Evolutionary conservation across 2,797 vertebrate species (phyloP), one percentile per base, ranked within the genome.

Genomic region (Alfaro cultratus): DNA sequence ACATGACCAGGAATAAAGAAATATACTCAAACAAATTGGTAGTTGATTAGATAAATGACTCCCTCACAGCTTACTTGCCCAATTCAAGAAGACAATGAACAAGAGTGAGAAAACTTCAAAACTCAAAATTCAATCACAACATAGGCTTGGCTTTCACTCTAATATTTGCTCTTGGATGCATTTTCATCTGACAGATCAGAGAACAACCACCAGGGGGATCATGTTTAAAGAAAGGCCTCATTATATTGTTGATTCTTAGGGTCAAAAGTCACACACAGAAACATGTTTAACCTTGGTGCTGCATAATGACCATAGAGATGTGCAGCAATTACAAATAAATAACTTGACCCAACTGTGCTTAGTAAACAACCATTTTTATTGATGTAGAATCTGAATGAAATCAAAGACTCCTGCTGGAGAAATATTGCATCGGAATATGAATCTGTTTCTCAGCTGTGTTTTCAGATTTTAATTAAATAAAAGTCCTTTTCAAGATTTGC

Each of bases 241-340:
- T 90, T 91, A 79, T 94, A 57, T 84, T 92, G 75, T 74, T 78
- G 72, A 80, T 87, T 70, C 78, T 64, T 51, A 31, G 49, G 81
- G 90, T 88, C 89, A 92, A 84, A 89, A 31, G 87, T 92, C 88
- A 89, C 84, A 79, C 83, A 82, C 60, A 39, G 47, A 84, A 89
- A 76, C 51, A 84, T 86, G 83, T 82, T 78, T 34, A 72, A 74
- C 68, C 71, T 81, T n/a, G 41, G 31, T 79, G 73, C 77, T 80
- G 75, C 49, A 73, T 72, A 31, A 16, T 81, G 73, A 60, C 16
- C 74, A 73, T 9, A 79, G 49, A 15, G 0, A 21, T 73, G 5
- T 41, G 34, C 11, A 13, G 45, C 26, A 80, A 75, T 45, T 46
- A 80, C 1, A 75, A 67, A n/a, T 57, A 60, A 83, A 70, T 47